Conservation (phyloP, 2,888 invertebrate genomes). For the Drosophila lutescens region DNA sequence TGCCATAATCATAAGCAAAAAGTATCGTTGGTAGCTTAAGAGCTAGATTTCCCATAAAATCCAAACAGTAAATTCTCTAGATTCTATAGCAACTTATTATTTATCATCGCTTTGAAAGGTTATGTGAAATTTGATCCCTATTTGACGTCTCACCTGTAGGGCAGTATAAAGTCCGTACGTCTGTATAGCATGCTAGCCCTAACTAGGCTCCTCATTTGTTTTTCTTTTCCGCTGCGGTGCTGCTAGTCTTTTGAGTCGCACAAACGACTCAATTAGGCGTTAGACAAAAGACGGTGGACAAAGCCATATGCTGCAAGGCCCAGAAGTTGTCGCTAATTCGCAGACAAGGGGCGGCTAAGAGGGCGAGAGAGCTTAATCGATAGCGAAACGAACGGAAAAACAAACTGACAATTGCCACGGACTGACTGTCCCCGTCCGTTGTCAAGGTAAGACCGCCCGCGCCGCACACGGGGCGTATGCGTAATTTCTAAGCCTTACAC, state of each 20-base stretch:
- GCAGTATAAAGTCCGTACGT: background rate
- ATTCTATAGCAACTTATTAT: too few species aligned
- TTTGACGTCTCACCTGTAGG: background rate
- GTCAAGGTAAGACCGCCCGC: conserved; percentile 10
- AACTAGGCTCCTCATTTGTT: background rate
- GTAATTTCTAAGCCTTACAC: conserved; percentile 5
- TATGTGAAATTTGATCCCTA: too few species aligned
- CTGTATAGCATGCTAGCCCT: background rate
- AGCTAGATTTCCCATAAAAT: too few species aligned
- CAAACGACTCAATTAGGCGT: conserved; percentile 53
- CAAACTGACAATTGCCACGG: conserved; percentile 65
- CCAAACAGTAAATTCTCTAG: too few species aligned
- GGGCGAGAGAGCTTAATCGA: conserved; percentile 65
- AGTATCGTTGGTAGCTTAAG: background rate
- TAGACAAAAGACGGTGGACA: conserved; percentile 40
- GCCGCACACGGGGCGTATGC: conserved; percentile 8
- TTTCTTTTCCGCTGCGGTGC: conserved; percentile 13
- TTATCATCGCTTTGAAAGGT: too few species aligned
- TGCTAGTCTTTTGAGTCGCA: conserved; percentile 32
- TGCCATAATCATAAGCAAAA: background rate
- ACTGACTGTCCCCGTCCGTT: conserved; percentile 39
- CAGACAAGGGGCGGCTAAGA: conserved; percentile 32
- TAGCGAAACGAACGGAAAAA: conserved; percentile 58
- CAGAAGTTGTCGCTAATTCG: conserved; percentile 44
- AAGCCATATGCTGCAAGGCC: conserved; percentile 44